A percentile compares a stretch with the other conserved stretches of the same genome.
Evolutionary conservation across 2,113 vertebrate genomes (phyloP).

Genomic region (Myiagra hebetior): DNA sequence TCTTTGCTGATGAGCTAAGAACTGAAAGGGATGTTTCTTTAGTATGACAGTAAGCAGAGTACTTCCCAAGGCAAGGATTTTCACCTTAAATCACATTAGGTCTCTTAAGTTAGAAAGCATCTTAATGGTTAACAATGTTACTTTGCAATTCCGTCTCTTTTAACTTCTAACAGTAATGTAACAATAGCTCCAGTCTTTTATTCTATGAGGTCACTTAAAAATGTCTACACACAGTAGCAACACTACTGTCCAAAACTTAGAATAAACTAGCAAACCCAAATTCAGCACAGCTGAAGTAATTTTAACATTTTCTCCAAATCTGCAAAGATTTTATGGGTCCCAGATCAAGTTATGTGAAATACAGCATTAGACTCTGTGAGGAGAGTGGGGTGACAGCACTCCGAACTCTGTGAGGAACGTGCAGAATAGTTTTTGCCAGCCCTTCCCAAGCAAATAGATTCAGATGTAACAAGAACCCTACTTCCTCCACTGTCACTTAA

Average conservation of each 20-base stretch:
- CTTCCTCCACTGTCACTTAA: not conserved
- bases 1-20: not conserved
- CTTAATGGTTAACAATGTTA: not conserved
- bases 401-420: rapidly evolving
- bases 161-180: not conserved
- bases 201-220: not conserved
- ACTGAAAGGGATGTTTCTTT: not conserved
- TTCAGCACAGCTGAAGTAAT: not conserved
- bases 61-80: not conserved
- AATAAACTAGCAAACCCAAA: not conserved
- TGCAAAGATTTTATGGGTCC: not conserved
- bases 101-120: not conserved
- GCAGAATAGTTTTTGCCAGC: not conserved
- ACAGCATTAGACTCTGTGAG: not conserved
- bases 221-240: not conserved
- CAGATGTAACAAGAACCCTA: not conserved
- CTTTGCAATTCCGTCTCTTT: not conserved
- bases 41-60: not conserved
- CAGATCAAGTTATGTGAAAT: not conserved
- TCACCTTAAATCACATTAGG: not conserved
- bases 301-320: not conserved
- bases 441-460: not conserved
- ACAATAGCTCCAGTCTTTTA: not conserved
- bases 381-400: not conserved
- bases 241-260: not conserved